phyloP scores from a whole-genome alignment of 2,113 vertebrate genomes.

The Scolopax mira region DNA sequence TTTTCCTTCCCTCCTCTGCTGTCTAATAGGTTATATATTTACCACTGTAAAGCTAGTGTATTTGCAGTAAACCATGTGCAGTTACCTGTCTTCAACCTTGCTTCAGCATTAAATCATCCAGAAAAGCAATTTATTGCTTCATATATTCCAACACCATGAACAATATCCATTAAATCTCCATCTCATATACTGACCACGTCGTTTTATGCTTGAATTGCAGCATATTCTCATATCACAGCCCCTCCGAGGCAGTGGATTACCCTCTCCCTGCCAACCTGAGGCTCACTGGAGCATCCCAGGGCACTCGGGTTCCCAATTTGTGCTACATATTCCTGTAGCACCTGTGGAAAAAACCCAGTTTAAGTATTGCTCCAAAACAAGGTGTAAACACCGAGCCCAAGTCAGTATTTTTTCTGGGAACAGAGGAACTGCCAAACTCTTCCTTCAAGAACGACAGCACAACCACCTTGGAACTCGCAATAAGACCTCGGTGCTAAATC shows the following conservation, averaged over 20 bases:
- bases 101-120: slow-evolving; percentile 48
- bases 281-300: background rate
- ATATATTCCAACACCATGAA: slow-evolving; percentile 48
- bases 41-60: slow-evolving; percentile 28
- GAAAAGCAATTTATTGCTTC: slow-evolving; percentile 60
- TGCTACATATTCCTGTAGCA: background rate
- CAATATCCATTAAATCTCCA: slow-evolving; percentile 57
- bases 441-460: background rate
- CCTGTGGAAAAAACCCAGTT: background rate
- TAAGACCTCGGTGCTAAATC: slow-evolving; percentile 30
- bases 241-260: background rate
- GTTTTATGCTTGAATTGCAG: background rate
- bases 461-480: background rate
- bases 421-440: background rate
- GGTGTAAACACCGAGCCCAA: background rate
- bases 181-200: background rate
- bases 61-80: slow-evolving; percentile 32
- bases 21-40: slow-evolving; percentile 11
- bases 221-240: background rate
- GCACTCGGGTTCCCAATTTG: background rate
- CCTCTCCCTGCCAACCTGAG: fast-evolving
- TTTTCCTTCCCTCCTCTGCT: background rate
- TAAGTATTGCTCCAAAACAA: background rate
- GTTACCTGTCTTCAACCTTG: slow-evolving; percentile 24
- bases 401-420: background rate